Conservation (phyloP, 2,797 vertebrate genomes). For the Gadopsis marmoratus region DNA sequence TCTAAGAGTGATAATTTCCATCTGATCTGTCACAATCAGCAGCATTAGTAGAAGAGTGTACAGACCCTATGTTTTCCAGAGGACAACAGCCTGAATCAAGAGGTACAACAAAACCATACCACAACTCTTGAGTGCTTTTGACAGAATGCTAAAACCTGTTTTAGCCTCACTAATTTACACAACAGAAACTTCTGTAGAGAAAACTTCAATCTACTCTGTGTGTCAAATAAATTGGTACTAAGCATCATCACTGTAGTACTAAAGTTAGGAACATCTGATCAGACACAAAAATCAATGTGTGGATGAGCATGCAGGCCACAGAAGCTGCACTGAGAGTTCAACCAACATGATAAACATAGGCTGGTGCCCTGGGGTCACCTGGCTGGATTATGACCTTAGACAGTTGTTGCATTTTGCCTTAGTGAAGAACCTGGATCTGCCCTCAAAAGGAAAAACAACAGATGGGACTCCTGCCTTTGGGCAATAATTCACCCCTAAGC, state of each 20-base stretch:
- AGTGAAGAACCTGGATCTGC: constrained; percentile 17
- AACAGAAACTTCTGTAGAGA: not conserved
- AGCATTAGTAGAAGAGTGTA: not conserved
- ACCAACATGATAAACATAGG: constrained; percentile 45
- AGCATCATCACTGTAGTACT: not conserved
- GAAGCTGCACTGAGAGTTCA: constrained; percentile 20
- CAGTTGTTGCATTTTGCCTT: constrained; percentile 20
- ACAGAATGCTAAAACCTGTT: not conserved
- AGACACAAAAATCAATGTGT: constrained; percentile 10
- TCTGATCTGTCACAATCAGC: not conserved
- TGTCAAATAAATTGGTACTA: constrained; percentile 5
- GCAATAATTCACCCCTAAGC: constrained; percentile 11
- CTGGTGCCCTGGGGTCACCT: constrained; percentile 22
- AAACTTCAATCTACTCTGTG: not conserved
- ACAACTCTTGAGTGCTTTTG: not conserved
- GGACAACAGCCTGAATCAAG: not conserved
- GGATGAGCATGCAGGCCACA: constrained; percentile 20
- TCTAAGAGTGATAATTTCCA: not conserved
- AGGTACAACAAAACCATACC: not conserved
- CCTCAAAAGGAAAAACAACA: constrained; percentile 36
- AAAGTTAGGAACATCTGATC: constrained; percentile 1
- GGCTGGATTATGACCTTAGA: constrained; percentile 35
- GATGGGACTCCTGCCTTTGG: constrained; percentile 22
- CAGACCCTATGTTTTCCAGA: constrained; percentile 8
- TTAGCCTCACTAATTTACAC: not conserved